Evolutionary conservation across 2,797 vertebrate species (phyloP).

Genomic region (Myiotriccus ornatus): DNA sequence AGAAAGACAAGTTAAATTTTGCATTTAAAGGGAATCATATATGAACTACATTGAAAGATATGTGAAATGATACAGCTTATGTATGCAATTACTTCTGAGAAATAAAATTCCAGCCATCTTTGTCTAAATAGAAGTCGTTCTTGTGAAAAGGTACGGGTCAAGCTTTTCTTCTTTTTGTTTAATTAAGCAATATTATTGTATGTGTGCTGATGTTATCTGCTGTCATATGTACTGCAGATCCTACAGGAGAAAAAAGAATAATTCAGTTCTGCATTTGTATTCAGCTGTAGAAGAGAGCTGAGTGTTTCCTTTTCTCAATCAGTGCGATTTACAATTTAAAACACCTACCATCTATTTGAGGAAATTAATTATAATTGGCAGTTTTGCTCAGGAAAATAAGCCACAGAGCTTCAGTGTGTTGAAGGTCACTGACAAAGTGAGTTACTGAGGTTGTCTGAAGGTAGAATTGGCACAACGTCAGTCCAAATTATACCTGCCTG

Average conservation of each 20-base stretch:
- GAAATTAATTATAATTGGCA: constrained; percentile 30
- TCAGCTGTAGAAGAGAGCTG: neutral
- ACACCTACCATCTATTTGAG: neutral
- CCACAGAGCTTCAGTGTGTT: neutral
- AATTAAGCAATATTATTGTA: neutral
- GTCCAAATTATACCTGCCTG: neutral
- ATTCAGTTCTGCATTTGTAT: neutral
- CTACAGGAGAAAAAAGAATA: neutral
- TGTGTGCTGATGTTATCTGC: neutral
- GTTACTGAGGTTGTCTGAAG: neutral
- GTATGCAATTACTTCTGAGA: neutral
- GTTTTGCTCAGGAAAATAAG: constrained; percentile 6
- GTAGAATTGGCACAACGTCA: neutral
- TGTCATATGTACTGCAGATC: neutral
- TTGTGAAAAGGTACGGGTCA: neutral
- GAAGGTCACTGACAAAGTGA: constrained; percentile 40
- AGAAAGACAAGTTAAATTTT: neutral
- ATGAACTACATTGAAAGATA: neutral
- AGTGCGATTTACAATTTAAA: constrained; percentile 35
- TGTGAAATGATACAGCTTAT: neutral
- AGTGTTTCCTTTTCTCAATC: neutral
- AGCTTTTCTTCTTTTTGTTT: neutral
- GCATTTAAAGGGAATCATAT: neutral
- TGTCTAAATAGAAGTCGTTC: neutral
- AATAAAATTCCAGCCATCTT: neutral